Percentiles rank a stretch among this genome's conserved stretches.
phyloP scores from a whole-genome alignment of 2,888 invertebrate species.

The Alsophila aescularia region DNA sequence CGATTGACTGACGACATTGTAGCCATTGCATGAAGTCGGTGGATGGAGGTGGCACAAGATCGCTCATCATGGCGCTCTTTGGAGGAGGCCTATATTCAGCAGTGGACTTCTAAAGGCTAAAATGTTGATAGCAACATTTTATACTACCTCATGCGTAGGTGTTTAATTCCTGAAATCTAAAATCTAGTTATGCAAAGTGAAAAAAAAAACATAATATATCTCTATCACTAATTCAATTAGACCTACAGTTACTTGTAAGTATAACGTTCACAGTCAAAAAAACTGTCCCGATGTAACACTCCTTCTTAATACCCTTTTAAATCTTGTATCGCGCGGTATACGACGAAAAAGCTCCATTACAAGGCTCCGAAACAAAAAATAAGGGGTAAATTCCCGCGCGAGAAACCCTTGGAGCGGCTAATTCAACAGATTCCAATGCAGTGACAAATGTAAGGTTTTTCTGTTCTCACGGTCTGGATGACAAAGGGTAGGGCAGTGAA shows the following conservation, averaged over 20 bases:
- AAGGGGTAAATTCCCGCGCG: conserved; percentile 60
- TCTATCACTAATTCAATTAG: not conserved
- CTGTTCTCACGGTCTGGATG: conserved; percentile 54
- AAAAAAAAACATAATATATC: too few relatives aligned
- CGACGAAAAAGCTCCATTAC: conserved; percentile 52
- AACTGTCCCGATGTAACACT: conserved; percentile 28
- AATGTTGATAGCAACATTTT: too few relatives aligned
- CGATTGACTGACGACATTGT: too few relatives aligned
- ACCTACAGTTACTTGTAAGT: not conserved
- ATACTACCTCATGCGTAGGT: too few relatives aligned
- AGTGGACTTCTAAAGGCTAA: too few relatives aligned
- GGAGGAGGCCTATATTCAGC: too few relatives aligned
- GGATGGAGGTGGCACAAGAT: too few relatives aligned
- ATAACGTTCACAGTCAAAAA: not conserved
- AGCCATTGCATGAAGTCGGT: too few relatives aligned
- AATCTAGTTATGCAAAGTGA: too few relatives aligned
- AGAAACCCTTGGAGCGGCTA: conserved; percentile 67
- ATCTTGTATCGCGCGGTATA: conserved; percentile 43
- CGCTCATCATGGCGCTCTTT: too few relatives aligned
- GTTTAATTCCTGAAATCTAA: too few relatives aligned
- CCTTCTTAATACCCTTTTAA: conserved; percentile 41
- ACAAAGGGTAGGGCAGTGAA: conserved; percentile 44
- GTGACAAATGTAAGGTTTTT: conserved; percentile 82
- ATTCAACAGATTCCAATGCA: conserved; percentile 81
- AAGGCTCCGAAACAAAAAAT: conserved; percentile 64